phyloP scores from a whole-genome alignment of 2,888 invertebrate species.

The Eledona agricola region DNA sequence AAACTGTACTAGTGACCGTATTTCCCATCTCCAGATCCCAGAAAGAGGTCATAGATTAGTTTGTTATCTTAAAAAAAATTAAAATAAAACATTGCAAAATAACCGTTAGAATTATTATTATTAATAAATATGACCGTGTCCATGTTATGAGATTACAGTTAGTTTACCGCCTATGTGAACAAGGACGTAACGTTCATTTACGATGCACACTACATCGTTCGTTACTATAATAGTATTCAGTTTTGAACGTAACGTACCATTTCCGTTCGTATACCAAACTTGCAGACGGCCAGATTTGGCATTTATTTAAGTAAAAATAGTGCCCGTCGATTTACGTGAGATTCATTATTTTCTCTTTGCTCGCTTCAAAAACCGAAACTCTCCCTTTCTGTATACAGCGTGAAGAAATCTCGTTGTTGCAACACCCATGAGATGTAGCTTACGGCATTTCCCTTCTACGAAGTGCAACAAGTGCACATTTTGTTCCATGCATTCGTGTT shows the following conservation, averaged over 20 bases:
- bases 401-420: conserved; percentile 19
- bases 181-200: conserved; percentile 16
- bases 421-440: conserved; percentile 23
- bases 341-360: too few species aligned
- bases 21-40: conserved; percentile 1
- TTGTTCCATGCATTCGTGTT: conserved; percentile 26
- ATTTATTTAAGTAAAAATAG: too few species aligned
- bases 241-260: too few species aligned
- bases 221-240: too few species aligned
- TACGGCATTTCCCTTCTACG: conserved; percentile 26
- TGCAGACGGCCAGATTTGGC: too few species aligned
- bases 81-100: too few species aligned
- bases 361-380: too few species aligned
- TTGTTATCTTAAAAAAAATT: too few species aligned
- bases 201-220: conserved; percentile 8
- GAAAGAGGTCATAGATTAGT: too few species aligned
- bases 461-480: conserved; percentile 23
- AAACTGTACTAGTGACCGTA: conserved; percentile 21
- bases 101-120: conserved; percentile 11
- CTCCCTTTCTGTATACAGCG: conserved; percentile 24
- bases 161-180: conserved; percentile 7
- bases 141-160: conserved; percentile 8
- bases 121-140: conserved; percentile 3
- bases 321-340: too few species aligned
- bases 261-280: too few species aligned